These are phyloP conservation scores for Grantiella picta DNA, from an alignment of 2,113 vertebrate species.

Conservation along the genomic window DNA sequence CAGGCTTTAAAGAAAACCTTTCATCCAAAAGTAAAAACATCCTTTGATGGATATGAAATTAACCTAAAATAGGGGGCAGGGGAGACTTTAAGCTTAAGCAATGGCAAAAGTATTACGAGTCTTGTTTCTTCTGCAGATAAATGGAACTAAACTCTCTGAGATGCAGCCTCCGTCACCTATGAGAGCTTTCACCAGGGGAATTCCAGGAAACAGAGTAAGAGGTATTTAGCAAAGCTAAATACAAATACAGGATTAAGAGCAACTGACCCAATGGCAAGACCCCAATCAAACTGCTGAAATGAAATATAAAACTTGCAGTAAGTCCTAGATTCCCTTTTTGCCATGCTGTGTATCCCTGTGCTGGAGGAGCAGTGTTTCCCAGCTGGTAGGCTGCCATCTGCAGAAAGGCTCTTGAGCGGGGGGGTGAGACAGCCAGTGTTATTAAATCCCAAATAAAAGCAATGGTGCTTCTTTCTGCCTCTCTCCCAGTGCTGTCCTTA, in stretches of 20 bases:
- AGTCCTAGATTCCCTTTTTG: not conserved
- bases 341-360: not conserved
- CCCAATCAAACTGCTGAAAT: not conserved
- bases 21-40: constrained; percentile 15
- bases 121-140: constrained; percentile 3
- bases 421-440: not conserved
- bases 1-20: constrained; percentile 28
- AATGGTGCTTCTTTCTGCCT: not conserved
- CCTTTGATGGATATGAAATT: constrained; percentile 22
- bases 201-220: not conserved
- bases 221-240: not conserved
- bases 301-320: not conserved
- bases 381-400: not conserved
- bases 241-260: constrained; percentile 4
- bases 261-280: not conserved
- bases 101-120: not conserved
- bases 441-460: constrained; percentile 1
- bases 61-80: not conserved
- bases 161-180: not conserved
- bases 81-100: not conserved
- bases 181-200: not conserved
- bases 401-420: not conserved
- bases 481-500: not conserved
- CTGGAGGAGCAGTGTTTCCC: not conserved
- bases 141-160: not conserved